Percentiles rank a stretch among this genome's conserved stretches.
phyloP scores from a whole-genome alignment of 2,888 invertebrate genomes.

The Hanleya hanleyi region DNA sequence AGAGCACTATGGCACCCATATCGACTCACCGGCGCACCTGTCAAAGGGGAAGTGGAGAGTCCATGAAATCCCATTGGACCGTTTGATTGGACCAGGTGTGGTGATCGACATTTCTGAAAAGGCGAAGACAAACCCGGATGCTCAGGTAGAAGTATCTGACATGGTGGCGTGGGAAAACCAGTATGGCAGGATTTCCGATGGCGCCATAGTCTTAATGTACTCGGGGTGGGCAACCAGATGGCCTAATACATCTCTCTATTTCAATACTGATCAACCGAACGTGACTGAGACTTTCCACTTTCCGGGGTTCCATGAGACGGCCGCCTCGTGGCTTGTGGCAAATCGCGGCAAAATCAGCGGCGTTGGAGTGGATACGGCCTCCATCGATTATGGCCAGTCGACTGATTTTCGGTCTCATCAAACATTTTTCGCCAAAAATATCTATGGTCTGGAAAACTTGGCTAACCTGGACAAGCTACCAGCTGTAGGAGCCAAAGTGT shows the following conservation, averaged over 20 bases:
- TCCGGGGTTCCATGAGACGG: conserved; percentile 76
- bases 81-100: conserved; percentile 73
- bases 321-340: conserved; percentile 79
- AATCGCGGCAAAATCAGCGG: conserved; percentile 75
- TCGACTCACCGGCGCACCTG: conserved; percentile 80
- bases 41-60: conserved; percentile 74
- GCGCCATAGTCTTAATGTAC: conserved; percentile 74
- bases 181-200: conserved; percentile 72
- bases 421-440: conserved; percentile 74
- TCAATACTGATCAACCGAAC: conserved; percentile 38
- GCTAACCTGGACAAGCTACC: conserved; percentile 71
- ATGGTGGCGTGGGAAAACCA: conserved; percentile 73
- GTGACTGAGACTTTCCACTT: conserved; percentile 52
- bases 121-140: conserved; percentile 44
- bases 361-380: conserved; percentile 81
- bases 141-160: conserved; percentile 64
- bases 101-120: conserved; percentile 55
- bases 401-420: conserved; percentile 75
- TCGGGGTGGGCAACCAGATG: conserved; percentile 72
- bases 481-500: conserved; percentile 52
- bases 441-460: conserved; percentile 79
- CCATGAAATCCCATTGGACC: conserved; percentile 75
- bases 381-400: conserved; percentile 78
- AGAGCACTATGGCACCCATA: conserved; percentile 80
- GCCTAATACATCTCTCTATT: conserved; percentile 52